Evolutionary conservation across 2,888 invertebrate genomes (phyloP).

Genomic region (Unio delphinus): DNA sequence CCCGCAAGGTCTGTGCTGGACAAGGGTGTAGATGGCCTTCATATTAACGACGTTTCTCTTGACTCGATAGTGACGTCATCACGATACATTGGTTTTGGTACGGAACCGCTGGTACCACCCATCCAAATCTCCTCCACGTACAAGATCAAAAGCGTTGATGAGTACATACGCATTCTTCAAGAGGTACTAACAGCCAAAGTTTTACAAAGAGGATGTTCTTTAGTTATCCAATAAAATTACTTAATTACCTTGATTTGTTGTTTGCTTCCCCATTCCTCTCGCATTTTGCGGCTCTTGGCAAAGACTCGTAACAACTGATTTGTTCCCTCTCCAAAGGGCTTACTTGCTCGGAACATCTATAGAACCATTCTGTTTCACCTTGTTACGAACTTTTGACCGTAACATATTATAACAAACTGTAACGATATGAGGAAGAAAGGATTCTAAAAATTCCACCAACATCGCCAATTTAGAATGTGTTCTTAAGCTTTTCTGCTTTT

Average conservation of each 20-base stretch:
- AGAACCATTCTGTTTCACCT: too few species aligned
- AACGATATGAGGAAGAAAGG: too few species aligned
- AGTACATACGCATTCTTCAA: slow-evolving; percentile 48
- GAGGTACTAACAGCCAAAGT: slow-evolving; percentile 30
- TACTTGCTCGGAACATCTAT: too few species aligned
- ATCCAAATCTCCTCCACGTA: slow-evolving; percentile 64
- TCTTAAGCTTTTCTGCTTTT: too few species aligned
- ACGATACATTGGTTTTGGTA: slow-evolving; percentile 34
- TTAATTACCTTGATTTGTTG: background rate
- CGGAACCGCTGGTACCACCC: slow-evolving; percentile 57
- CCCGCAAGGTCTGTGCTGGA: slow-evolving; percentile 38
- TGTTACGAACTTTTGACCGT: too few species aligned
- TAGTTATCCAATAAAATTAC: background rate
- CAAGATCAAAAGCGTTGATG: slow-evolving; percentile 54
- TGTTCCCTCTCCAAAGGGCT: too few species aligned
- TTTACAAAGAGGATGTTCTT: background rate
- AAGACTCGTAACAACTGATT: background rate
- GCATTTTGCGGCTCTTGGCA: background rate
- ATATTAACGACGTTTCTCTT: slow-evolving; percentile 42
- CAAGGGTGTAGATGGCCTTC: slow-evolving; percentile 31
- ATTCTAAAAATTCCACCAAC: too few species aligned
- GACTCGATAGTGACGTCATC: slow-evolving; percentile 51
- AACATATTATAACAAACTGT: too few species aligned
- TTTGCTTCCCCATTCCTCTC: background rate
- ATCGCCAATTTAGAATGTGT: too few species aligned